phyloP scores from a whole-genome alignment of 2,888 invertebrate species.

The Ophion ventricosus region DNA sequence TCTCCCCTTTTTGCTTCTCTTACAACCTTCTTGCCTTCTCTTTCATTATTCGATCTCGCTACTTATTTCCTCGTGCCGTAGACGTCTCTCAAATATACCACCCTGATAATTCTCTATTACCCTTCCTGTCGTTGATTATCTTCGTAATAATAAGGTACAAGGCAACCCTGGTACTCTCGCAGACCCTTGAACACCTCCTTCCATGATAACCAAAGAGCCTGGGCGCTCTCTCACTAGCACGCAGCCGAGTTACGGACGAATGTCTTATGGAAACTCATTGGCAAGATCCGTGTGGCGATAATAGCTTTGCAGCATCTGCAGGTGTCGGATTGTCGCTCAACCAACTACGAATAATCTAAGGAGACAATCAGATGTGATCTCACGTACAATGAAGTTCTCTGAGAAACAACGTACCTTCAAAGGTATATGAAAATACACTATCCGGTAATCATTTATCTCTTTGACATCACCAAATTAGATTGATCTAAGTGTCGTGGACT shows the following conservation, averaged over 20 bases:
- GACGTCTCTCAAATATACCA: not conserved
- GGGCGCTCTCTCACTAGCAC: not conserved
- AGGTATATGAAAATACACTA: not conserved
- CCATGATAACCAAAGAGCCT: not conserved
- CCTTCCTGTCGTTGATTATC: slow-evolving; percentile 10
- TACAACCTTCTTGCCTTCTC: slow-evolving; percentile 43
- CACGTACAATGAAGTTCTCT: not conserved
- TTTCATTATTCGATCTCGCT: slow-evolving; percentile 59
- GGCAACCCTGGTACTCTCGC: not conserved
- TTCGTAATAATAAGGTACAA: slow-evolving; percentile 2
- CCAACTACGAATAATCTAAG: not conserved
- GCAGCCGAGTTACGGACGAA: not conserved
- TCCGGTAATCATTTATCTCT: not conserved
- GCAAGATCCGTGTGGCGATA: not conserved
- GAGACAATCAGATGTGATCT: not conserved
- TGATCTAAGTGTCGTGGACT: not conserved
- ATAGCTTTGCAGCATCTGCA: not conserved
- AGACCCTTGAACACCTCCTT: not conserved
- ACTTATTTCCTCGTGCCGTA: slow-evolving; percentile 38
- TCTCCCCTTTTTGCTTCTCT: slow-evolving; percentile 28
- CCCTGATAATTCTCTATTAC: slow-evolving; percentile 9
- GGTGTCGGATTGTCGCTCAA: not conserved
- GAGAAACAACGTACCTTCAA: not conserved
- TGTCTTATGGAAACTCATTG: not conserved
- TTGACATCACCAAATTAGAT: not conserved